Percentiles rank a stretch among this genome's conserved stretches.
Evolutionary conservation across 2,888 invertebrate genomes (phyloP).

Genomic region (Zonitis immaculata): DNA sequence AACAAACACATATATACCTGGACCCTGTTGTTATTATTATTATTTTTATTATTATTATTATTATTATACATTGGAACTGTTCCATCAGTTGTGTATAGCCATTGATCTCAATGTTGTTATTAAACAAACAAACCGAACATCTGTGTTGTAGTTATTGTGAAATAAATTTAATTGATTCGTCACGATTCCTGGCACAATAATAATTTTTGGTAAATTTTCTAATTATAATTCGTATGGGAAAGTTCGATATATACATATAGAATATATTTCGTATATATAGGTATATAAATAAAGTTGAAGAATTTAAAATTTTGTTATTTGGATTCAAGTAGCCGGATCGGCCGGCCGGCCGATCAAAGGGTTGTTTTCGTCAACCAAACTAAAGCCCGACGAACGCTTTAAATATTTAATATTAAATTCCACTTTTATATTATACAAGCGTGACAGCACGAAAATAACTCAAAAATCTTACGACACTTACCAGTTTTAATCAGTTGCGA

Average conservation of each 20-base stretch:
- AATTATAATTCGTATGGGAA: too few relatives aligned
- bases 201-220: too few relatives aligned
- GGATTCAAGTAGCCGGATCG: slow-evolving; percentile 3
- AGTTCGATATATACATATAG: too few relatives aligned
- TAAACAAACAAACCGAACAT: slow-evolving; percentile 15
- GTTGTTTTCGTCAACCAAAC: slow-evolving; percentile 18
- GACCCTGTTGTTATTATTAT: too few relatives aligned
- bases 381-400: slow-evolving; percentile 12
- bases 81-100: not conserved
- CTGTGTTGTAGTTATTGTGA: slow-evolving; percentile 14
- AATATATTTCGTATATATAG: too few relatives aligned
- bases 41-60: too few relatives aligned
- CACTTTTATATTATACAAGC: slow-evolving; percentile 21
- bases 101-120: slow-evolving; percentile 2
- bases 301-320: not conserved
- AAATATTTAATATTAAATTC: slow-evolving; percentile 25
- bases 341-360: too few relatives aligned
- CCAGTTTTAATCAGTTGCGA: slow-evolving; percentile 32
- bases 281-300: too few relatives aligned
- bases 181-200: slow-evolving; percentile 5
- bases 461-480: slow-evolving; percentile 33
- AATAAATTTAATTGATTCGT: slow-evolving; percentile 20
- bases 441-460: slow-evolving; percentile 32
- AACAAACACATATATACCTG: slow-evolving; percentile 1
- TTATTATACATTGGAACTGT: not conserved